Base-by-base conservation (phyloP, 2,888 invertebrate genomes). In the Rhopalosiphum nymphaeae region DNA sequence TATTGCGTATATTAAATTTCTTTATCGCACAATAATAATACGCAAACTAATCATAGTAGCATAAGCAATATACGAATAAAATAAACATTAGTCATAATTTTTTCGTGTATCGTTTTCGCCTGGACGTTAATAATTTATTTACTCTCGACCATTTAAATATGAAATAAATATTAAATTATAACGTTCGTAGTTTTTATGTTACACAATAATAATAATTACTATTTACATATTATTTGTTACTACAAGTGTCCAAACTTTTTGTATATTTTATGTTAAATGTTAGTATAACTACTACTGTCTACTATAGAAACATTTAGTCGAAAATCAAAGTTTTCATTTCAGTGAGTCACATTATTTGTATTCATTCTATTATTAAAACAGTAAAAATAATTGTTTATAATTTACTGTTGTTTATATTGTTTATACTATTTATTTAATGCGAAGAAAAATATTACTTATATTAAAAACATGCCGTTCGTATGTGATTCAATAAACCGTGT, bases 311-410 rank as follows among this genome's bases (percentile, higher is more conserved):
- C 11, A 78, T 78, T 7, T 36, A 25, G 78, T 36, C 78, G 78
- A 78, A 78, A 78, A 67, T 67, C 67, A 78, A 67, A 67, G 67
- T 78, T 78, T 36, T 78, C 67, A 89, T n/a, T 89, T 61, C n/a
- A 44, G 57, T 61, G 89, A 61, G 89, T 89, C 89, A 89, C 36
- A 61, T 44, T 89, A 46, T 89, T 89, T 46, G 61, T 89, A n/a
- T 61, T 61, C 44, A 61, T 44, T 46, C 61, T 89, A 61, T 89
- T 89, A 89, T 89, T 89, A 89, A 46, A 89, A 61, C 61, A 46
- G 57, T 89, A 89, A 89, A 67, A 46, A 90, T 90, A 90, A 90
- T 67, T 67, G 46, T n/a, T 67, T 67, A 67, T 90, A n/a, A 61
- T 46, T 90, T 90, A 46, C 90, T 67, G 61, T 46, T 67, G 29